phyloP scores from a whole-genome alignment of 2,797 vertebrate genomes.

The Gastrophryne carolinensis region DNA sequence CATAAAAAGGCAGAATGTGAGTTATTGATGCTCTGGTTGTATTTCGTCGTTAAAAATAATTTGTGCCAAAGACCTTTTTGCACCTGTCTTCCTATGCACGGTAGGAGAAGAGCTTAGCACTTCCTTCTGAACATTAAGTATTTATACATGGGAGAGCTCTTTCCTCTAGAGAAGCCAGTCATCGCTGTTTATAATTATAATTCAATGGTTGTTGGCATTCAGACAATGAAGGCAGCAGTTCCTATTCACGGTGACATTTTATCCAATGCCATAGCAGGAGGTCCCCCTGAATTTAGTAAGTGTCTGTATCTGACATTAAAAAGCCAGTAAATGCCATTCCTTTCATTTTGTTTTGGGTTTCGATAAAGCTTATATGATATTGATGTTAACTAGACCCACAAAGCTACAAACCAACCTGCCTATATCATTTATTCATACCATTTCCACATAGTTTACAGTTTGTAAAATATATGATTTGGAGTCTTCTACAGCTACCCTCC shows the following conservation, averaged over 20 bases:
- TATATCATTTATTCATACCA: neutral
- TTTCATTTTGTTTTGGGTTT: slow-evolving; percentile 1
- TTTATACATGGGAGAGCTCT: slow-evolving; percentile 45
- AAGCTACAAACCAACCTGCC: neutral
- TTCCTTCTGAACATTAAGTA: slow-evolving; percentile 47
- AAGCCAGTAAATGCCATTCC: slow-evolving; percentile 40
- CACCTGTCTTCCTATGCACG: slow-evolving; percentile 43
- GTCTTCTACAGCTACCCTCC: no score
- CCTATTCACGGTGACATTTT: slow-evolving; percentile 51
- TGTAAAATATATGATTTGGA: no score
- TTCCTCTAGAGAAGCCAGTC: slow-evolving; percentile 6
- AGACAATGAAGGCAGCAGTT: slow-evolving; percentile 43
- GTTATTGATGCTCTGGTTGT: neutral
- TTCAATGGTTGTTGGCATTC: slow-evolving; percentile 46
- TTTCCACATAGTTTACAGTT: no score
- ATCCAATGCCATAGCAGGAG: slow-evolving; percentile 47
- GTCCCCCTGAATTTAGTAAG: slow-evolving; percentile 40
- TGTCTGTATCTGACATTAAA: slow-evolving; percentile 49
- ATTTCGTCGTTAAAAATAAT: slow-evolving; percentile 2
- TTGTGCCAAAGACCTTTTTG: slow-evolving; percentile 1
- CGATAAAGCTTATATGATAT: neutral
- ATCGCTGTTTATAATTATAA: slow-evolving; percentile 41
- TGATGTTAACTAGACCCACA: slow-evolving; percentile 19
- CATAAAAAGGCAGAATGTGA: neutral
- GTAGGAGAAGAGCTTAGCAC: slow-evolving; percentile 32